These are phyloP conservation scores for Bombus difficillimus DNA, from an alignment of 1,140 invertebrate genomes.

Conservation along the genomic window DNA sequence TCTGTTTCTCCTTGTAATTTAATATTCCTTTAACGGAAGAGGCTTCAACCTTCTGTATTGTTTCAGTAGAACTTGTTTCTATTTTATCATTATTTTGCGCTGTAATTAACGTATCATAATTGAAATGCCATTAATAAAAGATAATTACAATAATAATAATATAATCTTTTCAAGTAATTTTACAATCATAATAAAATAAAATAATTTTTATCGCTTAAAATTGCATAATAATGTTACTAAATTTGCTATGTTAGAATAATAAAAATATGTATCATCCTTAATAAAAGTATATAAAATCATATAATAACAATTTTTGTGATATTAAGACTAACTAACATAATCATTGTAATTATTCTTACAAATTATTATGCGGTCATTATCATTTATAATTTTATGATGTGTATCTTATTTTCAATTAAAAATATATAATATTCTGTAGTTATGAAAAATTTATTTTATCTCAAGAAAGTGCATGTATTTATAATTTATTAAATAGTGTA, in stretches of 20 bases:
- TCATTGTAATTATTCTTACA: neutral
- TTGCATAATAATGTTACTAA: neutral
- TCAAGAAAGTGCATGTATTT: neutral
- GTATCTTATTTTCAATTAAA: neutral
- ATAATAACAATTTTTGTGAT: neutral
- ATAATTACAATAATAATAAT: too few relatives aligned
- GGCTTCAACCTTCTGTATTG: neutral
- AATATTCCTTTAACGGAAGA: neutral
- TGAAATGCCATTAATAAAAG: too few relatives aligned
- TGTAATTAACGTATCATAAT: neutral
- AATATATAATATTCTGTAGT: neutral
- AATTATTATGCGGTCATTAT: neutral
- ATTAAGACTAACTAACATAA: neutral
- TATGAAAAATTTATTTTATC: slow-evolving; percentile 8
- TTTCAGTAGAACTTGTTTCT: slow-evolving; percentile 2
- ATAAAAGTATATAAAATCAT: neutral
- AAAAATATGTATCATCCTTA: too few relatives aligned
- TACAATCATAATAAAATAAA: neutral
- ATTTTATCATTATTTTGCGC: slow-evolving; percentile 17
- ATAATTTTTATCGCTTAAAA: neutral
- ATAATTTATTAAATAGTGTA: slow-evolving; percentile 18
- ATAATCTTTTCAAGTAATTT: too few relatives aligned
- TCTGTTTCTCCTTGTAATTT: slow-evolving; percentile 10
- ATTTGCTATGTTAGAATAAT: neutral
- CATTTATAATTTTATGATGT: neutral